Conservation (phyloP, 2,797 vertebrate species). For the Zalophus californianus region DNA sequence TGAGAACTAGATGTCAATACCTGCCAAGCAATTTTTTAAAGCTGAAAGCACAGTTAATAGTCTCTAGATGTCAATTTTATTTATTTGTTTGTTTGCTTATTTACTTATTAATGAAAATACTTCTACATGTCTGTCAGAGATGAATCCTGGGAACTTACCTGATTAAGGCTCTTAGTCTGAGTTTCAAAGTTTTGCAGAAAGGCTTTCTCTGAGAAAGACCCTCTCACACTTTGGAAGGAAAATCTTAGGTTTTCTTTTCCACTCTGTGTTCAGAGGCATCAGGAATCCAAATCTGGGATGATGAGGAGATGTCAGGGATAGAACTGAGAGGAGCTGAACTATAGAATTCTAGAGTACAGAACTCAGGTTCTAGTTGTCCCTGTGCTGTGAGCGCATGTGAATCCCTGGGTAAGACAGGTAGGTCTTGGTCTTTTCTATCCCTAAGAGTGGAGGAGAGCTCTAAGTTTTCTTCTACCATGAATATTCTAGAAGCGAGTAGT, state of each 20-base stretch:
- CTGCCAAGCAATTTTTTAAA: conserved; percentile 4
- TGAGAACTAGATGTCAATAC: not conserved
- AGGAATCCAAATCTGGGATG: not conserved
- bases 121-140: not conserved
- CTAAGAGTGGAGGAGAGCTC: not conserved
- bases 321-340: not conserved
- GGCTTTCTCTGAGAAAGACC: not conserved
- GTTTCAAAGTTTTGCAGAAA: not conserved
- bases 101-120: not conserved
- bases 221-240: not conserved
- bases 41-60: not conserved
- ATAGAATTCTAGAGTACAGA: not conserved
- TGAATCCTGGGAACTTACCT: not conserved
- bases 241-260: not conserved
- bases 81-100: not conserved
- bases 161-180: not conserved
- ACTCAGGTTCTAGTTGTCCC: not conserved
- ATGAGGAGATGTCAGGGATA: not conserved
- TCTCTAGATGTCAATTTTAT: not conserved
- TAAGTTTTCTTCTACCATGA: not conserved
- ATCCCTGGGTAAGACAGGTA: not conserved
- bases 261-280: not conserved
- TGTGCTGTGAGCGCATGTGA: not conserved
- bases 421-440: not conserved
- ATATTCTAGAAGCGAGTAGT: not conserved